Evolutionary conservation across 2,113 vertebrate genomes (phyloP), one percentile per base, ranked within the genome.

Genomic region (Atractosteus spatula): DNA sequence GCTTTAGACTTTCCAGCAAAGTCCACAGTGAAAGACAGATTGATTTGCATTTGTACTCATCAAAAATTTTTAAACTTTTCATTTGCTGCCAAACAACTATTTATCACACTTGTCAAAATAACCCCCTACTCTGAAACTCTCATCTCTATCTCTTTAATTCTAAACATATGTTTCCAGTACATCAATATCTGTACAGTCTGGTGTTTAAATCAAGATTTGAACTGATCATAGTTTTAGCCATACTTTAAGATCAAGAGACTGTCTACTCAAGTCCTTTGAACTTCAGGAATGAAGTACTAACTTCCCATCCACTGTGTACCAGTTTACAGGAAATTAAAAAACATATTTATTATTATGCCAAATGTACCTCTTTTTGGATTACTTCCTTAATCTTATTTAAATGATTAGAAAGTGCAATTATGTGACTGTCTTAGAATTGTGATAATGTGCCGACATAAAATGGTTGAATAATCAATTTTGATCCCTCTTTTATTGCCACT

Each of bases 161-260:
- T 54, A 69, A 74, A 65, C 83, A 86, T 80, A 86, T 84, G 83
- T 72, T 79, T 74, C 73, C 77, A 78, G 77, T 84, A 81, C 81
- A 85, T 84, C 80, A 81, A 73, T 42, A 80, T 65, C 71, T 57
- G 68, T 78, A 77, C 51, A 65, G 68, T 76, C 77, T 81, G 79
- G 78, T 79, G 79, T 74, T 68, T 61, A 41, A 59, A 59, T 5
- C 14, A 4, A 13, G n/a, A n/a, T 51, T 51, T 7, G 10, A 51
- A 51, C 47, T 10, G 47, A 51, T 51, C 2, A 59, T 59, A 59
- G 13, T n/a, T 5, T 59, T 59, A 59, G 10, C 57, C 3, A 16
- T 59, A 59, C 57, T 16, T 59, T 59, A 59, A 59, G 0, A 59
- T 59, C 57, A 59, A 59, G 12, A 59, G 57, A 59, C 10, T 5